Evolutionary conservation across 2,888 invertebrate genomes (phyloP), one percentile per base, ranked within the genome.

Genomic region (Rhabditoides inermis): DNA sequence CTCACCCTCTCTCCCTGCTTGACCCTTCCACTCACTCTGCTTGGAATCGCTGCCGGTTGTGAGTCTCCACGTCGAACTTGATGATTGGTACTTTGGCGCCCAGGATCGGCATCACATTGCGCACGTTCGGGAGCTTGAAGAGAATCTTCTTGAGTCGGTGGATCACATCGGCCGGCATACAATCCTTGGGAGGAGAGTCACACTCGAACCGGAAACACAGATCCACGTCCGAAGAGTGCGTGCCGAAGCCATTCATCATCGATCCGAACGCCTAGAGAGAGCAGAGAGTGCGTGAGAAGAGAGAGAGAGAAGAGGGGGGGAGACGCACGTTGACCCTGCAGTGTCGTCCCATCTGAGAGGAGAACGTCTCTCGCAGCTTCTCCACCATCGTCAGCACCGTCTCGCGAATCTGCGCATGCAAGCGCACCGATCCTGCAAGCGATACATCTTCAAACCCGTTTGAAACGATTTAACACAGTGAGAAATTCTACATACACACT

Each of bases 61-160:
- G 22, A 0, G 52, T 27, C 35, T 63, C 59, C 60, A 58, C 58
- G 15, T 67, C 72, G 71, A 83, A 83, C 72, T 83, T 83, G 28
- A 84, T 81, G 55, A 84, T 83, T 3, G 84, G 84, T 25, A 84
- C 83, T 73, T 83, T 83, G 27, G 83, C 83, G 10, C 55, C 45
- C 1, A 42, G 36, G 18, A 81, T 80, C 4, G 53, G 36, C 12
- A 45, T 48, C 0, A 61, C 51, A 12, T 35, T 32, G 18, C 37
- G 42, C 7, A 45, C 45, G 27, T 61, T 50, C 30, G n/a, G 10
- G 18, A 32, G 47, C 23, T 18, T 49, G 18, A 49, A n/a, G 3
- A 60, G 26, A 10, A 18, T 36, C 4, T 30, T 23, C 27, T 41
- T 45, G 1, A 54, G 27, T 18, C 46, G 22, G 3, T 25, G 18